Conservation (phyloP, 64 coral and sea anemone species). For the Porites australiensis region DNA sequence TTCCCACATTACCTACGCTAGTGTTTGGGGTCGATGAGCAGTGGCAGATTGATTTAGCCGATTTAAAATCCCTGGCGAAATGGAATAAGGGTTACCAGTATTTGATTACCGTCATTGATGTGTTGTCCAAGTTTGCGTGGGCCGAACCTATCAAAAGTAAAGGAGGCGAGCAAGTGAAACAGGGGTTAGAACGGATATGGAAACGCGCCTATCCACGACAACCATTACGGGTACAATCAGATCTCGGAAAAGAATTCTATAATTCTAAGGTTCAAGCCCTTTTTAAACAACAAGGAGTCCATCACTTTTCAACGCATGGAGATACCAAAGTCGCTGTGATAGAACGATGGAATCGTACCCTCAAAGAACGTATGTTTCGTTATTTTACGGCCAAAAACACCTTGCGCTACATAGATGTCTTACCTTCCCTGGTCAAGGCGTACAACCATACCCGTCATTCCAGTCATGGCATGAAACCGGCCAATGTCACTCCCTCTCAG, state of each 20-base stretch:
- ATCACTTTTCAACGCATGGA: neutral
- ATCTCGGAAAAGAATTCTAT: neutral
- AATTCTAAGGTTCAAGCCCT: neutral
- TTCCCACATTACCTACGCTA: conserved; percentile 2
- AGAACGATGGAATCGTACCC: conserved; percentile 47
- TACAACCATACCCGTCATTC: conserved; percentile 28
- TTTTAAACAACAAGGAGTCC: neutral
- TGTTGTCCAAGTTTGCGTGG: neutral
- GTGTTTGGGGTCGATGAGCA: neutral
- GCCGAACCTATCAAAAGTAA: neutral
- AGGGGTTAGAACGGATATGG: neutral
- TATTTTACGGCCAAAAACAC: neutral
- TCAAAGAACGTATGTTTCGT: conserved; percentile 33
- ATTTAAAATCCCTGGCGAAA: neutral
- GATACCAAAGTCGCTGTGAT: conserved; percentile 12
- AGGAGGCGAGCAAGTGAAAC: neutral
- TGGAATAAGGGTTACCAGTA: neutral
- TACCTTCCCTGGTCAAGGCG: neutral
- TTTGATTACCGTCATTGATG: conserved; percentile 4
- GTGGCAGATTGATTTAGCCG: neutral
- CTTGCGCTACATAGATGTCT: neutral
- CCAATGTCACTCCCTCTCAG: neutral
- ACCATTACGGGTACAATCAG: neutral
- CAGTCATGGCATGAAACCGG: neutral
- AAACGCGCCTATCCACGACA: neutral